These are phyloP conservation scores for Chrysotoxum bicinctum DNA, from an alignment of 2,888 invertebrate species.

Conservation along the genomic window DNA sequence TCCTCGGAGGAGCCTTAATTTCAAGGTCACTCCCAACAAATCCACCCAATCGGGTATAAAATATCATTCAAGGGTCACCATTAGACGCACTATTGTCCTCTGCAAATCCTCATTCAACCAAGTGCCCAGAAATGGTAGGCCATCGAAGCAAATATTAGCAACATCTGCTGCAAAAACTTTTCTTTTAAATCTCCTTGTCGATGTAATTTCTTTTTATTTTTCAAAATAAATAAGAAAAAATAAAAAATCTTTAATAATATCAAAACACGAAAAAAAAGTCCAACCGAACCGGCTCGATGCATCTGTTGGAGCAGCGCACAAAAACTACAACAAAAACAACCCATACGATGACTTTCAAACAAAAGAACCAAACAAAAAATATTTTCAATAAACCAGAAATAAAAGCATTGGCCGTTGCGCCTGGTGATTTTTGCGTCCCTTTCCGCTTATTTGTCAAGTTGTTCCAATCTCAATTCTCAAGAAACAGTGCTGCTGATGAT, in stretches of 20 bases:
- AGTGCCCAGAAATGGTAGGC: conserved; percentile 79
- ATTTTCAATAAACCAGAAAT: conserved; percentile 73
- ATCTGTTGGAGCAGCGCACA: conserved; percentile 38
- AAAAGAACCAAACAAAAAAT: conserved; percentile 53
- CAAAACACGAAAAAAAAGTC: conserved; percentile 46
- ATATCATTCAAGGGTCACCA: conserved; percentile 72
- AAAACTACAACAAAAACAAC: conserved; percentile 30
- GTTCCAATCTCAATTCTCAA: conserved; percentile 4
- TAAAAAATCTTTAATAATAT: conserved; percentile 69
- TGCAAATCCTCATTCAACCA: conserved; percentile 81
- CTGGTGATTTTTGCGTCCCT: conserved; percentile 3
- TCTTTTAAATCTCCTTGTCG: conserved; percentile 60
- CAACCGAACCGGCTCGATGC: conserved; percentile 24
- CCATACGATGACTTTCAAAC: conserved; percentile 23
- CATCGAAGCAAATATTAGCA: conserved; percentile 75
- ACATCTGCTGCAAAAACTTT: conserved; percentile 56
- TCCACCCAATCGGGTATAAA: conserved; percentile 64
- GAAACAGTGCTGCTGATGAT: conserved; percentile 23
- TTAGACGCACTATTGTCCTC: conserved; percentile 82
- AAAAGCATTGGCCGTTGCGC: conserved; percentile 37
- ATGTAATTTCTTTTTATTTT: conserved; percentile 71
- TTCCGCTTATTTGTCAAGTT: conserved; percentile 19
- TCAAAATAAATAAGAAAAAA: conserved; percentile 57
- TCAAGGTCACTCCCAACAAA: conserved; percentile 65
- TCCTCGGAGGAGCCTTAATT: conserved; percentile 63